Conservation (phyloP, 2,888 invertebrate species). For the Apeira syringaria region DNA sequence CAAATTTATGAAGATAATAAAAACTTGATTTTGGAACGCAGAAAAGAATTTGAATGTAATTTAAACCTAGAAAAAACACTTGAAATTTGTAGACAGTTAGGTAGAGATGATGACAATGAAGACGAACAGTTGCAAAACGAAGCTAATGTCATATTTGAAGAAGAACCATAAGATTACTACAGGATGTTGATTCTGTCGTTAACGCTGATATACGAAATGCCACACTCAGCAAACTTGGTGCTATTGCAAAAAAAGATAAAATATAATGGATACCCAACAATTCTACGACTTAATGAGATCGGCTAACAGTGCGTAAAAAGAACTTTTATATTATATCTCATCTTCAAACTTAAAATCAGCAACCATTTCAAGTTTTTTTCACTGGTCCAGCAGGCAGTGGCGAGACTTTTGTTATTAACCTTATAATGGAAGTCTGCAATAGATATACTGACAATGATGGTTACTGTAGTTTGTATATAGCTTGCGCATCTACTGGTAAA, state of each 20-base stretch:
- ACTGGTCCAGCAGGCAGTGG: too few relatives aligned
- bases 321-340: background rate
- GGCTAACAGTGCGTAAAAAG: background rate
- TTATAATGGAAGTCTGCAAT: background rate
- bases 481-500: constrained; percentile 53
- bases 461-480: constrained; percentile 50
- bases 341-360: background rate
- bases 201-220: constrained; percentile 31
- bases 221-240: constrained; percentile 27
- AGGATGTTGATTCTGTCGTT: constrained; percentile 20
- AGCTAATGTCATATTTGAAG: constrained; percentile 7
- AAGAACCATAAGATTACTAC: constrained; percentile 26
- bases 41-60: constrained; percentile 36
- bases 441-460: constrained; percentile 38
- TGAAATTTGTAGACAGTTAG: constrained; percentile 35
- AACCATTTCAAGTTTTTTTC: constrained; percentile 28
- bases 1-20: constrained; percentile 45
- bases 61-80: constrained; percentile 36
- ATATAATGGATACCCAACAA: constrained; percentile 29
- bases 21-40: constrained; percentile 32
- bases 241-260: constrained; percentile 34
- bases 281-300: constrained; percentile 19
- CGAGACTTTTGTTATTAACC: too few relatives aligned
- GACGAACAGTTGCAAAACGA: constrained; percentile 4
- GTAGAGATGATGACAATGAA: constrained; percentile 27